Evolutionary conservation across 2,797 vertebrate genomes (phyloP), one percentile per base, ranked within the genome.

Genomic region (Adelosebastes latens): DNA sequence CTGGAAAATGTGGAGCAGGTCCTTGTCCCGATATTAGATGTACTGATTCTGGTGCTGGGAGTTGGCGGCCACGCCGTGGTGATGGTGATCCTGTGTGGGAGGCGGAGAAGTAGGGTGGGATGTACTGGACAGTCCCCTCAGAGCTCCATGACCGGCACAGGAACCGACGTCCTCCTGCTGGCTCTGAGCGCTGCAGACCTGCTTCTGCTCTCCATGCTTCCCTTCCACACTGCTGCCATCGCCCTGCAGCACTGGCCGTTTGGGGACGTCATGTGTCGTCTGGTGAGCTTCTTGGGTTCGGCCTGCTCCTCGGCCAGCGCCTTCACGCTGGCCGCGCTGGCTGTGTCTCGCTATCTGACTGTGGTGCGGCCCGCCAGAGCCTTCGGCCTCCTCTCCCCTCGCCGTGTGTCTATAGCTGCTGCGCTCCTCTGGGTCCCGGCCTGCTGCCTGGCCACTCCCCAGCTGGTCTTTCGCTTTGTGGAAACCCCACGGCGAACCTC

Each of bases 81-180:
- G 80, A 90, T 96, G 39, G 39, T 94, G 75, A 92, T 96, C 74
- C 87, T 96, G 75, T 88, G 92, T 39, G 56, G 91, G 32, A 91
- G 94, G 31, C 72, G 77, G 65, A 91, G 79, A 60, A 61, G 60
- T 27, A 52, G 80, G 4, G 0, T 2, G 1, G 64, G 76, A n/a
- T 59, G 0, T 2, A 2, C 18, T 12, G 69, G 64, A 60, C 86
- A 67, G 20, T 56, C 85, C 16, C 18, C 75, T 39, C 88, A 79
- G 27, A 79, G 58, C 65, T 74, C 88, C 8, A 14, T n/a, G 16
- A 84, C 83, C 0, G 89, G 90, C 9, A 89, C 85, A 0, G 95
- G 95, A 32, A 96, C 96, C 0, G 94, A 96, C 76, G 59, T 91
- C 34, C 94, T 96, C 49, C 94, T 96, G 22, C 71, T 96, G 83